These are phyloP conservation scores for Galagoides demidoff DNA, from an alignment of 2,797 vertebrate species.

Conservation along the genomic window DNA sequence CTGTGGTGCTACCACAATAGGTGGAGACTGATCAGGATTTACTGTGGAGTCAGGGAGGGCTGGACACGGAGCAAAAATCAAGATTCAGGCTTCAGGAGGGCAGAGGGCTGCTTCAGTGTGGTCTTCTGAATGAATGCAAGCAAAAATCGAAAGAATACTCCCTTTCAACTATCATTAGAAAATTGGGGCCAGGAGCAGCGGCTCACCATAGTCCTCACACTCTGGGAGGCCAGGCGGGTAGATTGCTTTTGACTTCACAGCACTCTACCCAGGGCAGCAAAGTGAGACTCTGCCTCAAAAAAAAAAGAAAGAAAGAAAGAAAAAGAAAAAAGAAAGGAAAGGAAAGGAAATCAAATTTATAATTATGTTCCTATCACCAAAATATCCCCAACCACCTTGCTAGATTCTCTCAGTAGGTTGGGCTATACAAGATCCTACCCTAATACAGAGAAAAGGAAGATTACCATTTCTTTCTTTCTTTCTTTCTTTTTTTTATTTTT, in stretches of 20 bases:
- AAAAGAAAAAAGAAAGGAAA: neutral
- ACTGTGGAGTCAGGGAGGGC: neutral
- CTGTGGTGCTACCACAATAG: neutral
- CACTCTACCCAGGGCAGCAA: too few relatives aligned
- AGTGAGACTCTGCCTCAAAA: too few relatives aligned
- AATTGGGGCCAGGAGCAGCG: accelerated
- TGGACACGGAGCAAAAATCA: neutral
- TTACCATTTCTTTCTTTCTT: neutral
- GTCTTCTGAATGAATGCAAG: neutral
- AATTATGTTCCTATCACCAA: neutral
- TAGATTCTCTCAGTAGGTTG: neutral
- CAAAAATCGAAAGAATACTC: neutral
- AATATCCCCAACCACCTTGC: too few relatives aligned
- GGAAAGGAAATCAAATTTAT: neutral
- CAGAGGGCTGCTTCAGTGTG: neutral
- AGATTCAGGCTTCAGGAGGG: neutral
- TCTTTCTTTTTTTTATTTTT: too few relatives aligned
- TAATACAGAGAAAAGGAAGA: neutral
- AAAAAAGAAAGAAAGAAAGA: too few relatives aligned
- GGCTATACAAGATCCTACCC: neutral
- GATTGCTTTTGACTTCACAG: too few relatives aligned
- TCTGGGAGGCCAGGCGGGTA: too few relatives aligned
- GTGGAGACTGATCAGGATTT: neutral
- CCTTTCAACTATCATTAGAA: neutral
- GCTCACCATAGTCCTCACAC: neutral